Conservation (phyloP, 2,797 vertebrate genomes). For the Epinephelus malabaricus region DNA sequence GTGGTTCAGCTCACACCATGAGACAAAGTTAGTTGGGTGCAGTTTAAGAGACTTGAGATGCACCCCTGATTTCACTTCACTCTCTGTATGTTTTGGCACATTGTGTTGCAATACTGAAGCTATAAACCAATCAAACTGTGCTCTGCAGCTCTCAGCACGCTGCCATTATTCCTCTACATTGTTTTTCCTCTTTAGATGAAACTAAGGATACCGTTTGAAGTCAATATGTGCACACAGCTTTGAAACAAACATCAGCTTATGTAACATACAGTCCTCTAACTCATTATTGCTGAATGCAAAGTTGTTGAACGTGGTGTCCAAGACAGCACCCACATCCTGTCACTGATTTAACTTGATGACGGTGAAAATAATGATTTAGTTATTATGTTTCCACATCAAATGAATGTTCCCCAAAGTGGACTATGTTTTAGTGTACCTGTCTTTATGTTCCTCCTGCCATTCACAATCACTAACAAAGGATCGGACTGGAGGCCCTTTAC, state of each 20-base stretch:
- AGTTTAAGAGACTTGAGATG: too few relatives aligned
- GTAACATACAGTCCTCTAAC: background rate
- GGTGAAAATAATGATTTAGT: background rate
- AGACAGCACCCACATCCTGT: background rate
- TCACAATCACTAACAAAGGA: background rate
- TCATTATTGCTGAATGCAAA: background rate
- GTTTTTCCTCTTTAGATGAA: background rate
- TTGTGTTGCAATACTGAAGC: background rate
- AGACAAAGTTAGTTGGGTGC: too few relatives aligned
- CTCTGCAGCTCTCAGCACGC: background rate
- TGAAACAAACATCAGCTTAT: background rate
- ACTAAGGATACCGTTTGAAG: background rate
- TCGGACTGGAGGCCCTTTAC: background rate
- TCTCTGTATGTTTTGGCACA: background rate
- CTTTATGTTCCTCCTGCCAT: background rate
- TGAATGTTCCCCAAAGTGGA: background rate
- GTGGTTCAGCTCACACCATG: too few relatives aligned
- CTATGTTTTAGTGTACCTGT: background rate
- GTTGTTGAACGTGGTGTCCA: background rate
- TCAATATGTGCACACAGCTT: background rate
- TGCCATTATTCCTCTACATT: background rate
- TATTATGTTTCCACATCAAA: background rate
- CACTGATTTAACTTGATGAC: background rate
- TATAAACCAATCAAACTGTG: background rate
- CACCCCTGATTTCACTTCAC: background rate